Evolutionary conservation across 2,113 vertebrate species (phyloP).

Genomic region (Danio rerio): DNA sequence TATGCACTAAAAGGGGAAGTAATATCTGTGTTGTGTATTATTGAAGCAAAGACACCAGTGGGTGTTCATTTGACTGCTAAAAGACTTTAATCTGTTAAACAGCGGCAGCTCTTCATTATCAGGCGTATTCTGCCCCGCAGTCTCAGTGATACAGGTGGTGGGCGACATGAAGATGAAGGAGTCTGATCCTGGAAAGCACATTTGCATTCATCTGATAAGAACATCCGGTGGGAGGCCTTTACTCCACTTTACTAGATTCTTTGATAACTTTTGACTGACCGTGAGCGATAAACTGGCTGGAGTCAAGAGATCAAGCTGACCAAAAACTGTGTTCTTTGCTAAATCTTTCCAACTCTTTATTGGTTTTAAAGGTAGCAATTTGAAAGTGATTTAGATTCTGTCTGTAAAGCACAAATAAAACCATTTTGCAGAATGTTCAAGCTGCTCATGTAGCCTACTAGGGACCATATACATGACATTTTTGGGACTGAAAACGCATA

Average conservation of each 20-base stretch:
- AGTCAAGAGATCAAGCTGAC: background rate
- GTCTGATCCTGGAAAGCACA: constrained; percentile 15
- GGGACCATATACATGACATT: no score
- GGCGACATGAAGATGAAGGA: background rate
- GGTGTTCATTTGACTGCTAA: background rate
- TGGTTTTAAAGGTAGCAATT: no score
- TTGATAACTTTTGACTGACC: constrained; percentile 36
- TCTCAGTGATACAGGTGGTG: background rate
- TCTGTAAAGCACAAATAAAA: no score
- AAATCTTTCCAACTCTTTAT: background rate
- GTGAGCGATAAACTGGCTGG: constrained; percentile 26
- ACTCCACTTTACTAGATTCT: background rate
- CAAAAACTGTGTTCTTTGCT: background rate
- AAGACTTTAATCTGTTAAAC: constrained; percentile 16
- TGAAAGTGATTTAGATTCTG: no score
- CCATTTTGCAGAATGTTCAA: no score
- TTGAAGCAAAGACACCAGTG: background rate
- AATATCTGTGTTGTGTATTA: background rate
- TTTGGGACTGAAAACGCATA: no score
- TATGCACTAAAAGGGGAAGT: background rate
- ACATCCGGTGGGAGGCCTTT: background rate
- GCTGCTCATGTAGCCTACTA: no score
- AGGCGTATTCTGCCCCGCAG: background rate
- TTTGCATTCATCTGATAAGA: constrained; percentile 29
- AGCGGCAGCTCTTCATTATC: background rate